These are phyloP conservation scores for Chaitophorus viminalis DNA, from an alignment of 2,888 invertebrate species.

Conservation along the genomic window DNA sequence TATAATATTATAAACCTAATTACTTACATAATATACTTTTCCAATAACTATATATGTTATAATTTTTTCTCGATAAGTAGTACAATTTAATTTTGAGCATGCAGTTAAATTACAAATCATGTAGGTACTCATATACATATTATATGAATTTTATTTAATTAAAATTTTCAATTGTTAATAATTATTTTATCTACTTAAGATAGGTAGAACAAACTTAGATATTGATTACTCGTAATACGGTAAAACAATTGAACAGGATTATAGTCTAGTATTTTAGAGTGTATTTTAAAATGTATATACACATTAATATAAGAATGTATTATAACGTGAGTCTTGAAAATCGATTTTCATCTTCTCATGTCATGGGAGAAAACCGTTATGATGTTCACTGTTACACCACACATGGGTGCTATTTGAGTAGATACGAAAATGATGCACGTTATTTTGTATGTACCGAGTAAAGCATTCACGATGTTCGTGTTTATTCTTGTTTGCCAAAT, in stretches of 20 bases:
- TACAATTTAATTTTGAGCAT: neutral
- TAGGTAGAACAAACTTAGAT: too few relatives aligned
- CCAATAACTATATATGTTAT: too few relatives aligned
- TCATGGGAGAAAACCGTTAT: conserved; percentile 44
- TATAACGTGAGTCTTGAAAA: conserved; percentile 21
- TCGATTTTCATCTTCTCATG: conserved; percentile 33
- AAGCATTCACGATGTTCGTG: neutral
- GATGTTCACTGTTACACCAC: conserved; percentile 7
- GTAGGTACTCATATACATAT: too few relatives aligned
- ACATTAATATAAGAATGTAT: neutral
- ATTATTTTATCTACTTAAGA: neutral
- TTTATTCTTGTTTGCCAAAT: neutral
- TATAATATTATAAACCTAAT: too few relatives aligned
- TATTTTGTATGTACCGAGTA: conserved; percentile 22
- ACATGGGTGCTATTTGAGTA: conserved; percentile 27
- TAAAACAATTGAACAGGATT: conserved; percentile 20
- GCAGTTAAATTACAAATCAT: neutral
- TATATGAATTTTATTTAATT: too few relatives aligned
- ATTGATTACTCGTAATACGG: neutral
- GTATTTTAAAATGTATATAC: neutral
- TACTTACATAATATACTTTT: too few relatives aligned
- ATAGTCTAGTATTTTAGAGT: neutral
- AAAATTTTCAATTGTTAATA: neutral
- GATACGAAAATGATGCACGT: neutral
- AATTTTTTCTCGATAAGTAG: neutral